Evolutionary conservation across 2,888 invertebrate species (phyloP).

Genomic region (Pheosia gnoma): DNA sequence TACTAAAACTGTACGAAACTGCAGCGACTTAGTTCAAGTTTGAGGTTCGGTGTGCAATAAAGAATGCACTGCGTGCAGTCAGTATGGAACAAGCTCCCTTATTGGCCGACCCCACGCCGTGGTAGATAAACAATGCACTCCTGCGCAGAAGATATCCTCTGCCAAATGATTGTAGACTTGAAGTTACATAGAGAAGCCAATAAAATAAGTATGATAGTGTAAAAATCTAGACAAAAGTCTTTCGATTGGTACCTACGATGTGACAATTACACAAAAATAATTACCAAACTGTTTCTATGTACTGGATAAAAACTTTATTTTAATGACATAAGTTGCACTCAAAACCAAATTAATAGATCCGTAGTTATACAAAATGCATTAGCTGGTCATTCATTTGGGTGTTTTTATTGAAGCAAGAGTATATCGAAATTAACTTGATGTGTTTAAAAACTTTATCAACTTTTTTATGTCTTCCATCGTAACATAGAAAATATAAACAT

Average conservation of each 20-base stretch:
- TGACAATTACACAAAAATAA: too few relatives aligned
- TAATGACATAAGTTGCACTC: too few relatives aligned
- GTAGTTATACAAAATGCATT: too few relatives aligned
- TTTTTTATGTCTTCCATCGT: neutral
- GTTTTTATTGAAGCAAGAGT: too few relatives aligned
- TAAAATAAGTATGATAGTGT: neutral
- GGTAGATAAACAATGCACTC: conserved; percentile 65
- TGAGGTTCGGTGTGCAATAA: conserved; percentile 36
- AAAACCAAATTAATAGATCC: too few relatives aligned
- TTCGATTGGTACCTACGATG: too few relatives aligned
- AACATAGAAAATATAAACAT: neutral
- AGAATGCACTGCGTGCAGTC: conserved; percentile 36
- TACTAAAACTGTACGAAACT: neutral
- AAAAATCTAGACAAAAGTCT: too few relatives aligned
- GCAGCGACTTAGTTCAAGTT: neutral
- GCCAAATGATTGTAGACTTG: conserved; percentile 45
- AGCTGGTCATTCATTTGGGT: too few relatives aligned
- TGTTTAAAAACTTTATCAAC: too few relatives aligned
- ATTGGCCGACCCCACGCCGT: conserved; percentile 68
- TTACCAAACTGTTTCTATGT: too few relatives aligned
- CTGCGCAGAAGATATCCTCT: conserved; percentile 56
- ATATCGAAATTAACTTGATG: too few relatives aligned
- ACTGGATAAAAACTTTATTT: too few relatives aligned
- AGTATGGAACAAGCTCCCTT: conserved; percentile 63
- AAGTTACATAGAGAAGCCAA: neutral